Conservation (phyloP, 2,888 invertebrate species). For the Cephus sareptanus region DNA sequence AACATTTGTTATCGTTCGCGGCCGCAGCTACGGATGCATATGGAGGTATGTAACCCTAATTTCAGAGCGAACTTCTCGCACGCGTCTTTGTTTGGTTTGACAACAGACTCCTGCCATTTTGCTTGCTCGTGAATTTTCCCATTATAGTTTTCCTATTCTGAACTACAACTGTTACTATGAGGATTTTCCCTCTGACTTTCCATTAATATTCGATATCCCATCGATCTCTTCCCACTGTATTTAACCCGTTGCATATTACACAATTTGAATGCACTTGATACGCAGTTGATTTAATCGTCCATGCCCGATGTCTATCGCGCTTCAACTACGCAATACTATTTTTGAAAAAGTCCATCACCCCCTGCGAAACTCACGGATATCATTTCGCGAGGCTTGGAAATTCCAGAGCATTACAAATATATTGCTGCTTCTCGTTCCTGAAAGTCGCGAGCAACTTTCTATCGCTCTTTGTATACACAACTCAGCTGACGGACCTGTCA, state of each 20-base stretch:
- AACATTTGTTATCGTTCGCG: constrained; percentile 48
- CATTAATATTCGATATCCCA: background rate
- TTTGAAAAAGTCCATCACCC: constrained; percentile 1
- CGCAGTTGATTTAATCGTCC: constrained; percentile 30
- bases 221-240: background rate
- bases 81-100: constrained; percentile 40
- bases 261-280: constrained; percentile 15
- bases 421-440: background rate
- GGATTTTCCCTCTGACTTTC: background rate
- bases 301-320: constrained; percentile 7
- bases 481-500: constrained; percentile 60
- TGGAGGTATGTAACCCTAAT: constrained; percentile 58
- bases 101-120: constrained; percentile 39
- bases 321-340: constrained; percentile 38
- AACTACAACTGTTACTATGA: background rate
- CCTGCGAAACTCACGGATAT: background rate
- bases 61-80: constrained; percentile 26
- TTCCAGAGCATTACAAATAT: background rate
- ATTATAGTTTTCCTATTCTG: background rate
- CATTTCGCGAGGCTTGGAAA: background rate
- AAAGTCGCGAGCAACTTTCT: constrained; percentile 1
- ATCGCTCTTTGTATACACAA: constrained; percentile 53
- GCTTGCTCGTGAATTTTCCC: constrained; percentile 23
- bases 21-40: constrained; percentile 61
- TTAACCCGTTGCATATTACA: background rate